Base-by-base conservation (phyloP, 1,140 invertebrate species). In the Drosophila orena region DNA sequence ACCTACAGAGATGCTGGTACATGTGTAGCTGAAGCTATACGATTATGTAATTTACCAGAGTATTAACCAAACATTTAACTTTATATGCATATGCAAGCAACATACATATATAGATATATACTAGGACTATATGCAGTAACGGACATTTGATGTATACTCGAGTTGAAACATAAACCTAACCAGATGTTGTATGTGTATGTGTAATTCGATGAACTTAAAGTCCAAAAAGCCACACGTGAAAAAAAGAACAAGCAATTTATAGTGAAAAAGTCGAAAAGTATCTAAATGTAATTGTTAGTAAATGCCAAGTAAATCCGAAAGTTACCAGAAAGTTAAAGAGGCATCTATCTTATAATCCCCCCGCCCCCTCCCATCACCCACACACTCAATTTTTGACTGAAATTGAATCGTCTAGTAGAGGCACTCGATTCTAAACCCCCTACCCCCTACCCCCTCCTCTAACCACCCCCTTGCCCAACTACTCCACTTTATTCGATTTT, bases 61-160 rank as follows among this genome's bases (percentile, higher is more conserved):
- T 79, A 59, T 78, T 79, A 62, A 71, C 60, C 60, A n/a, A 79
- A 79, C 60, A 71, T 66, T 43, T 72, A 79, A 58, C 46, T 44
- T 57, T 37, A 77, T 70, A 44, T 65, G 44, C 44, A 68, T 65
- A 59, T 20, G 20, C 40, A 72, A 58, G 44, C 44, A 37, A 76
- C 56, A 76, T 37, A 72, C 59, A 76, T 42, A 72, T 55, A 73
- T 55, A 68, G 35, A 79, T 49, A 66, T 54, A 79, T 64, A 58
- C 44, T 62, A 40, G 54, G 57, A 62, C 64, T 66, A 73, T 50
- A 50, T 57, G 44, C 49, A 68, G 55, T 71, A 52, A 37, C 59
- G 42, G 54, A 70, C 64, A 70, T 70, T 70, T 70, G 64, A 69
- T 70, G 66, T 70, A 70, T 70, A 70, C 35, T 70, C 66, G 64